Evolutionary conservation across 1,140 invertebrate genomes (phyloP).

Genomic region (Leptinotarsa texana): DNA sequence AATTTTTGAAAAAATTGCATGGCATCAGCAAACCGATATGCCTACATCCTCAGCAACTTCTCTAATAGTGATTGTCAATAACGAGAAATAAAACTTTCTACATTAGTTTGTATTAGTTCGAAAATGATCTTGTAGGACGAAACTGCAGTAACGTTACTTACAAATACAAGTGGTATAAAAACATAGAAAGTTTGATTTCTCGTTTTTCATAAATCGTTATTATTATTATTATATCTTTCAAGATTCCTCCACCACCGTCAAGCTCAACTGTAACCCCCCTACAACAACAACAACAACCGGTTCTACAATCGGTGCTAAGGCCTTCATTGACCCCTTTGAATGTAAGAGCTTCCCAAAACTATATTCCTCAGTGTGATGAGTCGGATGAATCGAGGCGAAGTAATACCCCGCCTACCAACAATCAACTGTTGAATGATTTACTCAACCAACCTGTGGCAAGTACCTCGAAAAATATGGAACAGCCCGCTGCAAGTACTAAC

Average conservation of each 20-base stretch:
- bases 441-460: neutral
- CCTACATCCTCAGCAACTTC: too few species aligned
- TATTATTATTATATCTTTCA: neutral
- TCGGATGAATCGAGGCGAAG: too few species aligned
- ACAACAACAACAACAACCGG: neutral
- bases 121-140: too few species aligned
- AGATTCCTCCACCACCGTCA: neutral
- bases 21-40: too few species aligned
- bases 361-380: slow-evolving; percentile 38
- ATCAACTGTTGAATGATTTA: slow-evolving; percentile 13
- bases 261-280: neutral
- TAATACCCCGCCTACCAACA: neutral
- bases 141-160: too few species aligned
- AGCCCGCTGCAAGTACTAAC: slow-evolving; percentile 10
- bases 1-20: too few species aligned
- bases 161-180: too few species aligned
- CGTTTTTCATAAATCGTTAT: too few species aligned
- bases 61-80: too few species aligned
- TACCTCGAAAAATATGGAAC: neutral
- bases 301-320: neutral
- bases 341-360: slow-evolving; percentile 39
- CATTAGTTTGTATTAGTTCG: too few species aligned
- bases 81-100: too few species aligned
- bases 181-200: too few species aligned
- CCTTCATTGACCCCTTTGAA: slow-evolving; percentile 2